These are phyloP conservation scores for Atta cephalotes DNA, from an alignment of 1,140 invertebrate species.

Conservation along the genomic window DNA sequence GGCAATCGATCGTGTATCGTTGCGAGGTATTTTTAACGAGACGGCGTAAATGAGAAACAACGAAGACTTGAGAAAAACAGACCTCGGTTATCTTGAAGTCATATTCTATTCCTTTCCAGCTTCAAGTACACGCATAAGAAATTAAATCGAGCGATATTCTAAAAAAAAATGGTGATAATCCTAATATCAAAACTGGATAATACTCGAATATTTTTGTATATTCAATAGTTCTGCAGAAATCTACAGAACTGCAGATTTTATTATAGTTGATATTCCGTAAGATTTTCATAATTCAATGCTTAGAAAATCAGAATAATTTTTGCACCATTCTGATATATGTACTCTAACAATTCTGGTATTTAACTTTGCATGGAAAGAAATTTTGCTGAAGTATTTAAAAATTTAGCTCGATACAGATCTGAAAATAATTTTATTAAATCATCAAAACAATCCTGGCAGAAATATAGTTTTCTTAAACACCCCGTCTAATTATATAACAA, in stretches of 20 bases:
- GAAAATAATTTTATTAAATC: too few relatives aligned
- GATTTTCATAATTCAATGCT: neutral
- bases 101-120: neutral
- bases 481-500: too few relatives aligned
- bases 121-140: neutral
- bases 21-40: slow-evolving; percentile 21
- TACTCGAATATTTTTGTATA: neutral
- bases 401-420: too few relatives aligned
- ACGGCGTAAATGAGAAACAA: slow-evolving; percentile 7
- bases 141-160: neutral
- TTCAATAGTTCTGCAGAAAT: too few relatives aligned
- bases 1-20: slow-evolving; percentile 25
- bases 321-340: neutral
- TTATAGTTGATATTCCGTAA: neutral
- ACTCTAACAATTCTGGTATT: neutral
- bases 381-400: too few relatives aligned
- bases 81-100: neutral
- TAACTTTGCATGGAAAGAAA: neutral
- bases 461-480: too few relatives aligned
- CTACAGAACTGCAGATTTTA: too few relatives aligned
- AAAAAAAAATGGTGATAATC: neutral
- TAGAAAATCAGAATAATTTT: neutral
- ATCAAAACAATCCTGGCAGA: too few relatives aligned
- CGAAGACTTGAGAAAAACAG: neutral
- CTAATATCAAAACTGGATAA: neutral